Base-by-base conservation (phyloP, 2,888 invertebrate genomes). In the Anorthoa munda region DNA sequence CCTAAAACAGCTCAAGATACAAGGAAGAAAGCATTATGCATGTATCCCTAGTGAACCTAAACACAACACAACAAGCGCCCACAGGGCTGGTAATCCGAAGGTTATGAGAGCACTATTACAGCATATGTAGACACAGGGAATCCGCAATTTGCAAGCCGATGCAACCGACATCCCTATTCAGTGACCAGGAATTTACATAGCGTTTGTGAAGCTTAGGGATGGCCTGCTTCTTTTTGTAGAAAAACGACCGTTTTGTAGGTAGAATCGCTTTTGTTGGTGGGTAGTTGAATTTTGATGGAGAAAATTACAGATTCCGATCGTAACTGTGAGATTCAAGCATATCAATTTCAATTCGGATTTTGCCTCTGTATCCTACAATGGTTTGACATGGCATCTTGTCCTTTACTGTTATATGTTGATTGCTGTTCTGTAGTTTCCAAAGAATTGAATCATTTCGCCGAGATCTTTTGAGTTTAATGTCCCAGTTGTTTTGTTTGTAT, bases 131-230 rank as follows among this genome's bases (percentile, higher is more conserved):
- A 84, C 84, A 87, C 86, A 79, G 75, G 83, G 86, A 86, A 84
- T 86, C 85, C 83, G 85, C 90, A 90, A 91, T 90, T 90, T 89
- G 90, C 91, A 90, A 90, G 86, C 87, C 87, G 77, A 84, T 88
- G 87, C 88, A 86, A 73, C 82, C 81, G 26, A 60, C 81, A 83
- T 83, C 82, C 85, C 83, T 87, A 90, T 89, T 87, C 89, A 87
- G 86, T 86, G 87, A 81, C 81, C 88, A 58, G 77, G 64, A 74
- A 88, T 89, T 88, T 85, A 83, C 89, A 89, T 86, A 80, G 76
- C 82, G 45, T 64, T 68, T 78, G 76, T 63, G 68, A n/a, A 65
- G 71, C 70, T 75, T 71, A 72, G 66, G 58, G 82, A 21, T 71
- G 74, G 48, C 11, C 15, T 18, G 13, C 0, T 31, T 31, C 7